These are phyloP conservation scores for Acanthococcus lagerstroemiae DNA, from an alignment of 2,888 invertebrate genomes.

Conservation along the genomic window DNA sequence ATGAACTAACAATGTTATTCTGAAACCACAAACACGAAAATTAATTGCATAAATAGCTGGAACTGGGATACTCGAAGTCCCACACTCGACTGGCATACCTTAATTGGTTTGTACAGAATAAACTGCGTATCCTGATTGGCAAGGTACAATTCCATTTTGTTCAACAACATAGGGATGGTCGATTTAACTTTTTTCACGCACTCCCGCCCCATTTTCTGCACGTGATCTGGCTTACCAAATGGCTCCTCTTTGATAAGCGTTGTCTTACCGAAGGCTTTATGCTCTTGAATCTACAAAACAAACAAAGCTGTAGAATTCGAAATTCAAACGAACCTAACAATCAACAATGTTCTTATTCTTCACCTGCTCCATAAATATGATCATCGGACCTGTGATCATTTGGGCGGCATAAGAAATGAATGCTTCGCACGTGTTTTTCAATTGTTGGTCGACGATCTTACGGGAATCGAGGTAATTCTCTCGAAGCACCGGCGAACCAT, in stretches of 20 bases:
- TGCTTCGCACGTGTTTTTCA: constrained; percentile 79
- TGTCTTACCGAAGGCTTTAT: too few species aligned
- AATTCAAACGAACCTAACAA: background rate
- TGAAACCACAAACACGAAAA: constrained; percentile 41
- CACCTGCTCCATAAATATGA: constrained; percentile 64
- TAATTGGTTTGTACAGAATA: constrained; percentile 87
- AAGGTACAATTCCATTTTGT: constrained; percentile 88
- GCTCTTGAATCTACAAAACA: too few species aligned
- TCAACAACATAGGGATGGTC: constrained; percentile 67
- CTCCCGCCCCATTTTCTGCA: constrained; percentile 63
- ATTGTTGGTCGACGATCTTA: constrained; percentile 86
- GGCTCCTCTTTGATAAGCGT: constrained; percentile 42
- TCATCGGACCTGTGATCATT: constrained; percentile 62
- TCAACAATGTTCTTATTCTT: too few species aligned
- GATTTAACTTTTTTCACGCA: constrained; percentile 68
- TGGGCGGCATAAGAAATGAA: constrained; percentile 73
- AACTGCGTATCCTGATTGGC: constrained; percentile 95
- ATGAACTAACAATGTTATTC: constrained; percentile 81
- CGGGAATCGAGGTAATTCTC: constrained; percentile 89
- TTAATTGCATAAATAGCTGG: too few species aligned
- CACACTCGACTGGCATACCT: too few species aligned
- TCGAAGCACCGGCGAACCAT: constrained; percentile 87
- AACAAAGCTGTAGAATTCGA: background rate
- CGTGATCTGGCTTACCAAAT: constrained; percentile 60
- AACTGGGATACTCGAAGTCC: too few species aligned